Evolutionary conservation across 2,888 invertebrate species (phyloP), one percentile per base, ranked within the genome.

Genomic region (Lobophora halterata): DNA sequence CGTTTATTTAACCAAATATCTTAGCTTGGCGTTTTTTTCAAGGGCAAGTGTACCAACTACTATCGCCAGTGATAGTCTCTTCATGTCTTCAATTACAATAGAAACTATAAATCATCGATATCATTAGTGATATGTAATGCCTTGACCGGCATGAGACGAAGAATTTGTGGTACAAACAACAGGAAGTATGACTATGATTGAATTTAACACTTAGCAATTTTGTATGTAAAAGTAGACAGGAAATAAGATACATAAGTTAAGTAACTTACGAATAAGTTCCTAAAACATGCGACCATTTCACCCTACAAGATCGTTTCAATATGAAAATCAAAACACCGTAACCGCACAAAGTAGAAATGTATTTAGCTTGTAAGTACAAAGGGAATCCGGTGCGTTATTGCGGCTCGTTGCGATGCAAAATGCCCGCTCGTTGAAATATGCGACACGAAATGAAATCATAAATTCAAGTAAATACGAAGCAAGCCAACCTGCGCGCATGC

Each of bases 391-490:
- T 67, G 66, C 65, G 63, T 69, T 72, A 73, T 72, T 73, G 67
- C 69, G 70, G 64, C 58, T 67, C 68, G 68, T 76, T 75, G 63
- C 71, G 62, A 79, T 80, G 71, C 71, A 72, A 73, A 75, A 69
- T 69, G 66, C 62, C 66, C 69, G 76, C 65, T 66, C 64, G 55
- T 63, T 79, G 77, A 81, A 78, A 79, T 80, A 81, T 76, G 79
- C 73, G 74, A 75, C 69, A 69, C 74, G 71, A 82, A 81, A 83
- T 83, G 79, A 83, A 83, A 79, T 76, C 78, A 80, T 82, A 83
- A 82, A 82, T 82, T 79, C 61, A 56, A 51, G 71, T 72, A 71
- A 79, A 77, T 71, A 74, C 60, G 64, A 61, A 57, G 54, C 66
- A 66, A 57, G 58, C 56, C 57, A 52, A 58, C 59, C 60, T 48